Conservation (phyloP, 2,113 vertebrate genomes). For the Anoplopoma fimbria region DNA sequence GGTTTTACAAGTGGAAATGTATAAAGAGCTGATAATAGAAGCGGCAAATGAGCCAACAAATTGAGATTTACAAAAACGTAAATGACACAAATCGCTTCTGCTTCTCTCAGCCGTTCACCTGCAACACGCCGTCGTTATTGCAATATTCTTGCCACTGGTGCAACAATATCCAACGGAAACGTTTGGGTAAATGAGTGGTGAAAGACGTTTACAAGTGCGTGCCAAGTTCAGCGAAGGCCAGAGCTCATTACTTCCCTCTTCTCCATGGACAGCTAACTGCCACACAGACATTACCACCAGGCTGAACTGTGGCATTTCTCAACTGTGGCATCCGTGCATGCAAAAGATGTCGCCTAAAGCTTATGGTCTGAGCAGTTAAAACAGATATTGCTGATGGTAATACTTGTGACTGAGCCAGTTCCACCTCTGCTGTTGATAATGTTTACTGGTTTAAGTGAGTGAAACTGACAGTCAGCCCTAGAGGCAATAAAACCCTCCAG, state of each 20-base stretch:
- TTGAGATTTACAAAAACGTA: neutral
- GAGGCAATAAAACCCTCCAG: neutral
- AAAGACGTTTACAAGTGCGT: neutral
- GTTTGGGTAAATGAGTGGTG: slow-evolving; percentile 8
- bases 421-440: slow-evolving; percentile 7
- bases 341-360: neutral
- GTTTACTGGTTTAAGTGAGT: neutral
- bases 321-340: slow-evolving; percentile 2
- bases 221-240: slow-evolving; percentile 3
- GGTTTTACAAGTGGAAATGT: slow-evolving; percentile 8
- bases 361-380: neutral
- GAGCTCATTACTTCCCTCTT: slow-evolving; percentile 47
- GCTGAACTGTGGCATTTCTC: slow-evolving; percentile 6
- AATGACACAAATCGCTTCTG: slow-evolving; percentile 7
- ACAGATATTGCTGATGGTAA: neutral
- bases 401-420: neutral
- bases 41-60: neutral
- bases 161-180: neutral
- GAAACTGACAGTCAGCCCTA: slow-evolving; percentile 10
- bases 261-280: slow-evolving; percentile 11
- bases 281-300: neutral
- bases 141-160: neutral
- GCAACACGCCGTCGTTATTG: neutral
- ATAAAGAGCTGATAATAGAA: slow-evolving; percentile 1
- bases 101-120: slow-evolving; percentile 2